phyloP scores from a whole-genome alignment of 1,140 invertebrate species.

The Metopolophium dirhodum region DNA sequence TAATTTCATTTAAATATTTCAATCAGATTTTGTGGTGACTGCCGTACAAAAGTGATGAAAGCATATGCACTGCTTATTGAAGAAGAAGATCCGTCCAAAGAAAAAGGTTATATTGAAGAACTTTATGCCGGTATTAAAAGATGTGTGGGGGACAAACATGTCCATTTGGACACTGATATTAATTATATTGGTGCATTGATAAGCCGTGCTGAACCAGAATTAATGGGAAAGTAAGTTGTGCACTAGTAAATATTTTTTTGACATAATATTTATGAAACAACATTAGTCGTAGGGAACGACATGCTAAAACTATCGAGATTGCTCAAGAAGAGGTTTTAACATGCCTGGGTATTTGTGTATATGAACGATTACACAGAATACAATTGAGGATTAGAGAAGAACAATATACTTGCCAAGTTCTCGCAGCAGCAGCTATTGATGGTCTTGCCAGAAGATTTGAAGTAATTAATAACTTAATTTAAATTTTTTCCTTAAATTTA shows the following conservation, averaged over 20 bases:
- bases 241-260: neutral
- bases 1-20: neutral
- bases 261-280: conserved; percentile 14
- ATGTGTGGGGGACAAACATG: conserved; percentile 83
- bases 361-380: conserved; percentile 84
- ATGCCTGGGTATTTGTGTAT: conserved; percentile 89
- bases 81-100: conserved; percentile 78
- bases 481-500: neutral
- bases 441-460: conserved; percentile 86
- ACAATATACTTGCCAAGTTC: conserved; percentile 88
- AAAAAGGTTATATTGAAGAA: conserved; percentile 86
- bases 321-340: conserved; percentile 95
- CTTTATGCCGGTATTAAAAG: conserved; percentile 86
- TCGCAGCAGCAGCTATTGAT: conserved; percentile 86
- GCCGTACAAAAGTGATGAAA: conserved; percentile 85
- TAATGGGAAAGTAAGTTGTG: conserved; percentile 74
- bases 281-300: conserved; percentile 77
- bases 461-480: conserved; percentile 61
- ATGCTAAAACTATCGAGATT: conserved; percentile 93
- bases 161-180: conserved; percentile 84
- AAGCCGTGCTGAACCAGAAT: conserved; percentile 85
- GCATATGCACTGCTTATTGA: conserved; percentile 87
- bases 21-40: conserved; percentile 85
- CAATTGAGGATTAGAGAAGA: conserved; percentile 85
- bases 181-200: conserved; percentile 89